Conservation (phyloP, 1,140 invertebrate genomes). For the Lutraria rhynchaena region DNA sequence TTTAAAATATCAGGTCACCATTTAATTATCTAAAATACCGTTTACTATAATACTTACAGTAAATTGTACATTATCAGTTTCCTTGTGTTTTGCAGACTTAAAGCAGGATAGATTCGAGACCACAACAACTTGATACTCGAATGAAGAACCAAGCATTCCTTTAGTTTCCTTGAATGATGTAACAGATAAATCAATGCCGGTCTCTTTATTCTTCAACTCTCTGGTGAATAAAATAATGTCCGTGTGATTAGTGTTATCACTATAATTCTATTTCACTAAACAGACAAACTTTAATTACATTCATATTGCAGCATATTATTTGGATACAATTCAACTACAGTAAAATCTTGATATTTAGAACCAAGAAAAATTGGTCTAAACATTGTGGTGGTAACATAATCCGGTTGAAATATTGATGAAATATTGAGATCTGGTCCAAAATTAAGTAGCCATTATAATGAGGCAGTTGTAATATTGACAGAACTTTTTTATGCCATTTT, state of each 20-base stretch:
- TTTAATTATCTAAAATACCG: too few relatives aligned
- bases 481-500: too few relatives aligned
- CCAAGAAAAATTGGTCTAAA: too few relatives aligned
- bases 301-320: not conserved
- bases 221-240: slow-evolving; percentile 58
- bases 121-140: slow-evolving; percentile 75
- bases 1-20: too few relatives aligned
- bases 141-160: slow-evolving; percentile 66
- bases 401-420: too few relatives aligned
- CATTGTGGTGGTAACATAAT: too few relatives aligned
- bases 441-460: too few relatives aligned
- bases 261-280: not conserved
- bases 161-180: slow-evolving; percentile 69
- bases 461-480: too few relatives aligned
- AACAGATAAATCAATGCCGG: slow-evolving; percentile 72
- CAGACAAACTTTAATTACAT: not conserved
- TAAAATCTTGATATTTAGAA: not conserved
- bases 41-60: slow-evolving; percentile 72
- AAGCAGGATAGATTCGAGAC: slow-evolving; percentile 73
- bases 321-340: not conserved
- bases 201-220: slow-evolving; percentile 75
- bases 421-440: too few relatives aligned
- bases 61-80: slow-evolving; percentile 76
- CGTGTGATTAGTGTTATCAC: not conserved
- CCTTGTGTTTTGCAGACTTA: slow-evolving; percentile 76